Evolutionary conservation across 2,113 vertebrate genomes (phyloP), one percentile per base, ranked within the genome.

Genomic region (Colius striatus): DNA sequence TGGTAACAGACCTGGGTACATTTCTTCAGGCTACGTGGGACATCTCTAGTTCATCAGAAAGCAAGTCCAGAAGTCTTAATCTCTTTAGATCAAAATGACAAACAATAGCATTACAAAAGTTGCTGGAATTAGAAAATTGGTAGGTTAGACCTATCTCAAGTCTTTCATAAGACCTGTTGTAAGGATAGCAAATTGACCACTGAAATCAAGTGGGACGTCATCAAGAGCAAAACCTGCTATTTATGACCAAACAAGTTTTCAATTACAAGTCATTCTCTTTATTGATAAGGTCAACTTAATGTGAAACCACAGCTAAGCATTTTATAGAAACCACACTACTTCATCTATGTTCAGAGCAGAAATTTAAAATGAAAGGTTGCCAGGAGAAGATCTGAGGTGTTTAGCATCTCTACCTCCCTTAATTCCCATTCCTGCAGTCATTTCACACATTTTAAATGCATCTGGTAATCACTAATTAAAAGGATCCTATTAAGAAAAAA

Each of bases 401-500:
- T 88, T 78, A 81, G 30, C 47, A 75, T 45, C 51, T 21, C 92
- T 41, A 62, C 30, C 65, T n/a, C 62, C 47, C 38, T n/a, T 38
- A 87, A 95, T 93, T 91, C 82, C 77, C 77, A 43, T 81, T 93
- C 48, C 92, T 90, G 26, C 84, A 95, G 85, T 81, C 87, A 92
- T 67, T 97, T 95, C 92, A 82, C 94, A 96, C 94, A 15, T 95
- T 96, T 92, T 74, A 92, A 87, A 84, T 75, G 38, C 89, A 94
- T 94, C 92, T 96, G 96, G 94, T 96, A 96, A 95, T 93, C 93
- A 94, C 84, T 93, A 91, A 96, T 96, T 95, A 91, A 68, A 94
- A 76, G 32, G 34, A 94, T 87, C 11, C 63, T 72, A 68, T 94
- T 92, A 94, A 94, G 96, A 89, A 74, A 50, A 90, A 75, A 51